A percentile compares a stretch with the other conserved stretches of the same genome.
phyloP scores from a whole-genome alignment of 2,888 invertebrate species.

The Teleiodes luculella region DNA sequence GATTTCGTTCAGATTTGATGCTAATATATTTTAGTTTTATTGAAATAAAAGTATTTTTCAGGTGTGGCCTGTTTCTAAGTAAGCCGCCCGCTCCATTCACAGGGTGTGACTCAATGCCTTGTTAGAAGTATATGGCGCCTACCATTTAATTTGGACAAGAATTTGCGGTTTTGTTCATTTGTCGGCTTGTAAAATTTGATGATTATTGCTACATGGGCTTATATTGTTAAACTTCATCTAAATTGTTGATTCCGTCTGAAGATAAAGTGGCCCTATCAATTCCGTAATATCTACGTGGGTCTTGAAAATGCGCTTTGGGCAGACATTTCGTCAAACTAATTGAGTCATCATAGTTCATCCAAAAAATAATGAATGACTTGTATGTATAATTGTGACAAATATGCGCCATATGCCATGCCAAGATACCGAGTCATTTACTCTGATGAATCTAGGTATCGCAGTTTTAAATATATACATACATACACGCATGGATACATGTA shows the following conservation, averaged over 20 bases:
- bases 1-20: slow-evolving; percentile 34
- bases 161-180: slow-evolving; percentile 15
- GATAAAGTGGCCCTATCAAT: background rate
- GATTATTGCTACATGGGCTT: slow-evolving; percentile 1
- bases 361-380: no score
- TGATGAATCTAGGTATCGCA: no score
- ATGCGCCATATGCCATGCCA: no score
- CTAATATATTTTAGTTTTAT: slow-evolving; percentile 24
- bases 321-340: no score
- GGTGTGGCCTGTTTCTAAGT: slow-evolving; percentile 28
- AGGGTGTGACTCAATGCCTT: slow-evolving; percentile 3
- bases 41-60: slow-evolving; percentile 40
- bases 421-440: no score
- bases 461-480: no score
- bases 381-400: no score
- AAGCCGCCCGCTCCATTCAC: background rate
- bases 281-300: no score
- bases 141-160: slow-evolving; percentile 13
- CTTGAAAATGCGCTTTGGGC: no score
- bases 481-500: no score
- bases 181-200: slow-evolving; percentile 2
- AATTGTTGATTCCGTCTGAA: background rate
- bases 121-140: slow-evolving; percentile 5
- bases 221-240: background rate
- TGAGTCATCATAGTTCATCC: no score